Base-by-base conservation (phyloP, 2,797 vertebrate species). In the Phylloscopus collybita region DNA sequence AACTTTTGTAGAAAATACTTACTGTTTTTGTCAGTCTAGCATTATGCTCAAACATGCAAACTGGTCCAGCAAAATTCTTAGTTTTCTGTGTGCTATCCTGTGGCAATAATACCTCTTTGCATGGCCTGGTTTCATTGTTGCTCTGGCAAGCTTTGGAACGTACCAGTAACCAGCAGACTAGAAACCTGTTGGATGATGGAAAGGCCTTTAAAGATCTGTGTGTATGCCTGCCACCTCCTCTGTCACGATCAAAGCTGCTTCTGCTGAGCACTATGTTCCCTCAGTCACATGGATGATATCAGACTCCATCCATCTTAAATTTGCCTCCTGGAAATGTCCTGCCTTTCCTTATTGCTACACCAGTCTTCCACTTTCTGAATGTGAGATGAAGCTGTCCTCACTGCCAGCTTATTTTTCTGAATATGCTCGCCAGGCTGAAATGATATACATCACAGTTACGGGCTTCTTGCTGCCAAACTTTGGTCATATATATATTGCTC, bases 381-480 rank as follows among this genome's bases (percentile, higher is more conserved):
- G 73, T 47, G 72, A 93, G 75, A 94, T 61, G 88, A 86, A 84
- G 71, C 71, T 94, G 44, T 91, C 60, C 60, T 93, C 44, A 2
- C 32, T 71, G 86, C 61, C 88, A 93, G 60, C 65, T 93, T 96
- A 72, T 93, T 93, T 92, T 86, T 47, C n/a, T 83, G 47, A 93
- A 67, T 56, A 20, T 62, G 38, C 49, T 92, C 1, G 27, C 91
- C 92, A 92, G 71, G 85, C 82, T 89, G 83, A 95, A 86, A 75
- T 93, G 80, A 97, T 92, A 95, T 50, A 92, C 96, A 88, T 98
- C 91, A 73, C 84, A 69, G 90, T 96, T 97, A 73, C 13, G 32
- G 82, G 86, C 76, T 86, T 60, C 87, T 94, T 72, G 36, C 87
- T 87, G 95, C 97, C 97, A 97, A 95, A 76, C 93, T 93, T 80